Percentiles rank a stretch among this genome's conserved stretches.
phyloP scores from a whole-genome alignment of 2,113 vertebrate species.

The Equus przewalskii region DNA sequence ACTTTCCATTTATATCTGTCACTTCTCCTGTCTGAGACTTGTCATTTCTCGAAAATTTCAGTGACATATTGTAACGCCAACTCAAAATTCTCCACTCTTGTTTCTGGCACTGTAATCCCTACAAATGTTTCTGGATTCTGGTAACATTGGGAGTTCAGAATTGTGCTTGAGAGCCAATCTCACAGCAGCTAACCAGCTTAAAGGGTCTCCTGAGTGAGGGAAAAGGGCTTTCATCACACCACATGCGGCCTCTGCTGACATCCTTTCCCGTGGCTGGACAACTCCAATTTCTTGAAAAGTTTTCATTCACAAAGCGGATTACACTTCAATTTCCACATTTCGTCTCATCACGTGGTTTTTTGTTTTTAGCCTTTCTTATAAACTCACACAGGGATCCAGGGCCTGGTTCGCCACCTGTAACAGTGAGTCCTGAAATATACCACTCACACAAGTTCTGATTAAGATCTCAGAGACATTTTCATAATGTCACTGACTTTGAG shows the following conservation, averaged over 20 bases:
- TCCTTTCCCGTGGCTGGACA: not conserved
- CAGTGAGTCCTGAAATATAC: not conserved
- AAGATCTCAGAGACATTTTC: not conserved
- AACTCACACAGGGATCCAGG: not conserved
- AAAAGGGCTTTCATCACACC: not conserved
- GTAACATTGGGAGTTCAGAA: not conserved
- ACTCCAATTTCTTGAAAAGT: not conserved
- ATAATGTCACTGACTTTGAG: too few species aligned
- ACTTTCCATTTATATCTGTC: constrained; percentile 35
- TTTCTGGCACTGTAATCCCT: not conserved
- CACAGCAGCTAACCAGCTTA: rapidly evolving
- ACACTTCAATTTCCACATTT: not conserved
- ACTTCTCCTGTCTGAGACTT: constrained; percentile 11
- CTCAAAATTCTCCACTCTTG: constrained; percentile 53
- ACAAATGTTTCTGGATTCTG: not conserved
- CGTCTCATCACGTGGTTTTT: rapidly evolving
- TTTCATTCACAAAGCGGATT: not conserved
- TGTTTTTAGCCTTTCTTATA: not conserved
- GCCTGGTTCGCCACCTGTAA: not conserved
- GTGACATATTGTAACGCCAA: constrained; percentile 52
- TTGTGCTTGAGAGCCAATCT: not conserved
- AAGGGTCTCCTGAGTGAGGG: not conserved
- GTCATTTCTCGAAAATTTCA: constrained; percentile 50
- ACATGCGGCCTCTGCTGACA: rapidly evolving
- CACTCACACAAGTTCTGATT: not conserved